A percentile compares a stretch with the other conserved stretches of the same genome.
Conservation (phyloP, 2,113 vertebrate species). For the Ia io region DNA sequence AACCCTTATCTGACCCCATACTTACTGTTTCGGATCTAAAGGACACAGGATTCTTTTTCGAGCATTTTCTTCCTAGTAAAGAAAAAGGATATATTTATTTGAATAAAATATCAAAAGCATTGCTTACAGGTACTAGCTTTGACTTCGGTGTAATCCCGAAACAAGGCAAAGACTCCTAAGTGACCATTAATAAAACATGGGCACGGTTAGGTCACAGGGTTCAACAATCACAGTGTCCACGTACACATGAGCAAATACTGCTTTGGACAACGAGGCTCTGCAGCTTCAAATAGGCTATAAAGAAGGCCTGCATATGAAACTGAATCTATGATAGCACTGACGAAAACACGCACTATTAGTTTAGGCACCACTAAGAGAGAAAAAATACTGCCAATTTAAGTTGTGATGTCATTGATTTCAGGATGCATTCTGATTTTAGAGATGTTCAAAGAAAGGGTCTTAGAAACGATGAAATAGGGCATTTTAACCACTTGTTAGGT, state of each 20-base stretch:
- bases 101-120: background rate
- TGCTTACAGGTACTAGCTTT: background rate
- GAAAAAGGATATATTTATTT: constrained; percentile 48
- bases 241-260: background rate
- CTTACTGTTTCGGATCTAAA: constrained; percentile 97
- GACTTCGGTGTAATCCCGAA: background rate
- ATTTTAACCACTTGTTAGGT: background rate
- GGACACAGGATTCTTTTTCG: constrained; percentile 92
- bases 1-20: background rate
- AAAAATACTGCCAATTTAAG: background rate
- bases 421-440: background rate
- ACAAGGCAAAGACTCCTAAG: background rate
- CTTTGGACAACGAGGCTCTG: background rate
- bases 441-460: background rate
- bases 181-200: background rate
- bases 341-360: background rate
- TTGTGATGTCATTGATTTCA: background rate
- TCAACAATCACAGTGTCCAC: background rate
- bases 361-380: background rate
- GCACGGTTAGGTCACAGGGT: background rate
- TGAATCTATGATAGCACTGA: background rate
- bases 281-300: background rate
- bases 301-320: background rate
- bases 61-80: constrained; percentile 81
- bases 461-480: background rate